Evolutionary conservation across 2,797 vertebrate genomes (phyloP).

Genomic region (Sebastes nivosus): DNA sequence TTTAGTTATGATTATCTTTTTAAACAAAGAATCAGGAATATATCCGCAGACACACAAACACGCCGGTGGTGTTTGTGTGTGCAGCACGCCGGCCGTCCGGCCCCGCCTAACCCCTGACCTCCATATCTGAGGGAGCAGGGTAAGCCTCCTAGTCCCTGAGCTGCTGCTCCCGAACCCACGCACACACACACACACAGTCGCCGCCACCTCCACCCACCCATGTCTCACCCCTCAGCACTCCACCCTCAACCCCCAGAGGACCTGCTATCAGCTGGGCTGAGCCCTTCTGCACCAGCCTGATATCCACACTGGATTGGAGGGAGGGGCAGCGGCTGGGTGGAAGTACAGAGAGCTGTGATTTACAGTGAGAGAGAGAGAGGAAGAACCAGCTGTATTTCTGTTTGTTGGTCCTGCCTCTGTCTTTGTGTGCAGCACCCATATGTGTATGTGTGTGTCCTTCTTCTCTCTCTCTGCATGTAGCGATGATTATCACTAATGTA

Average conservation of each 20-base stretch:
- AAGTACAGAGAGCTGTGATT: slow-evolving; percentile 71
- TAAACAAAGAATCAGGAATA: slow-evolving; percentile 15
- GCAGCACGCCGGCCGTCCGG: slow-evolving; percentile 35
- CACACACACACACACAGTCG: background rate
- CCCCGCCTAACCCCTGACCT: slow-evolving; percentile 73
- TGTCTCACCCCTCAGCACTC: slow-evolving; percentile 59
- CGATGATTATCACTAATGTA: slow-evolving; percentile 73
- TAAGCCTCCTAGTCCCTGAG: slow-evolving; percentile 76
- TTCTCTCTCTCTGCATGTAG: slow-evolving; percentile 55
- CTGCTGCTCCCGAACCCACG: slow-evolving; percentile 51
- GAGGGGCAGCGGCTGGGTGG: slow-evolving; percentile 58
- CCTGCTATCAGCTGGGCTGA: slow-evolving; percentile 80
- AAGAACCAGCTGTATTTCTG: slow-evolving; percentile 58
- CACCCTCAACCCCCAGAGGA: slow-evolving; percentile 74
- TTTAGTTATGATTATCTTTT: slow-evolving; percentile 24
- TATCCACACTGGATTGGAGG: slow-evolving; percentile 75
- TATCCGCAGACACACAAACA: slow-evolving; percentile 15
- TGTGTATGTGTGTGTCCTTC: slow-evolving; percentile 34
- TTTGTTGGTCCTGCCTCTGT: slow-evolving; percentile 59
- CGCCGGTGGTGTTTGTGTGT: slow-evolving; percentile 17
- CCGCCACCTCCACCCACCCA: slow-evolving; percentile 53
- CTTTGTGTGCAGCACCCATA: slow-evolving; percentile 47
- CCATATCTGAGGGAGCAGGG: slow-evolving; percentile 75
- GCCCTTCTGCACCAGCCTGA: slow-evolving; percentile 81
- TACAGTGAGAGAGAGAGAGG: slow-evolving; percentile 72